These are phyloP conservation scores for Eulacestoma nigropectus DNA, from an alignment of 2,113 vertebrate species.

Conservation along the genomic window DNA sequence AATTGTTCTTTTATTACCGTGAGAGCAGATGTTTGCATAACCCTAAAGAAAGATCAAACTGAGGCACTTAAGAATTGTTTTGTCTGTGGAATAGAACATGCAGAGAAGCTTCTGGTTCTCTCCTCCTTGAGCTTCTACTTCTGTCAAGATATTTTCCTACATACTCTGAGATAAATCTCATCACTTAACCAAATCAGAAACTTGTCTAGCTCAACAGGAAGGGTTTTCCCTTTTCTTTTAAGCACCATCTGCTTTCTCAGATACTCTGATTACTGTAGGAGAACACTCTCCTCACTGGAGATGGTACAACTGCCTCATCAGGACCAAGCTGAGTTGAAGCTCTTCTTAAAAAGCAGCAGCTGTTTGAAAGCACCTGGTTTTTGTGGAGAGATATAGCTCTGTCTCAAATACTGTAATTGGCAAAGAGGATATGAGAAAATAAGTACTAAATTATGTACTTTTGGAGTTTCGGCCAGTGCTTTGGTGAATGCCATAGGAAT, in stretches of 20 bases:
- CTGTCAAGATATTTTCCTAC: not conserved
- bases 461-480: not conserved
- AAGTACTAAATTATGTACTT: not conserved
- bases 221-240: not conserved
- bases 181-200: not conserved
- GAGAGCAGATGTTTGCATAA: not conserved
- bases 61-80: not conserved
- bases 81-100: not conserved
- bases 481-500: not conserved
- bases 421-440: not conserved
- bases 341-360: not conserved
- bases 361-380: not conserved
- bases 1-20: not conserved
- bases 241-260: not conserved
- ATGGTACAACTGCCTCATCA: not conserved
- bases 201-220: not conserved
- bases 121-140: not conserved
- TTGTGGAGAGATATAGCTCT: not conserved
- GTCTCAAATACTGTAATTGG: not conserved
- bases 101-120: not conserved
- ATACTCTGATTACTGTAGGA: not conserved
- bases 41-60: not conserved
- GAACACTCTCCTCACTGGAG: not conserved
- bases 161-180: not conserved
- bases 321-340: not conserved